phyloP scores from a whole-genome alignment of 2,797 vertebrate genomes.

The Rhabdophis nuchalis region DNA sequence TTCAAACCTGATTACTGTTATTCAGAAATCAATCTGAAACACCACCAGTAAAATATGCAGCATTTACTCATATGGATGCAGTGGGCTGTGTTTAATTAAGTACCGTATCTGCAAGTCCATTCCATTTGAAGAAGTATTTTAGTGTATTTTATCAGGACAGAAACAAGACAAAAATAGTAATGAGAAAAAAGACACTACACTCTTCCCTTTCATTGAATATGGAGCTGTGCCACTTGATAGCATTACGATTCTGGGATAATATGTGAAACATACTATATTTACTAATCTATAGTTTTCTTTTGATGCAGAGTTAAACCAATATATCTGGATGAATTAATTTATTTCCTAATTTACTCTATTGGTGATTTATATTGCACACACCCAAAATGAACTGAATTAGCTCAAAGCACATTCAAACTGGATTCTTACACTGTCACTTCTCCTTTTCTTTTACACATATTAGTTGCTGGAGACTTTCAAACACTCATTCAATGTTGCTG shows the following conservation, averaged over 20 bases:
- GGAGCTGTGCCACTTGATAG: background rate
- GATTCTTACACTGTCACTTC: background rate
- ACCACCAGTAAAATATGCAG: background rate
- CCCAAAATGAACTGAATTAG: background rate
- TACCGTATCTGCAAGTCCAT: background rate
- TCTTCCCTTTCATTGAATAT: background rate
- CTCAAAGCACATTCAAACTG: background rate
- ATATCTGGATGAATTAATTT: background rate
- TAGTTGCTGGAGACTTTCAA: slow-evolving; percentile 5
- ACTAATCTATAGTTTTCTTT: background rate
- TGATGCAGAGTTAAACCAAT: background rate
- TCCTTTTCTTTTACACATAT: slow-evolving; percentile 2
- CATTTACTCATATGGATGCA: background rate
- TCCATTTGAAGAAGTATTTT: background rate
- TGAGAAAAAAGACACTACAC: background rate
- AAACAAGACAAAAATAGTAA: background rate
- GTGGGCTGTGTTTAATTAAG: background rate
- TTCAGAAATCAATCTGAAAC: background rate
- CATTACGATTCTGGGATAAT: background rate
- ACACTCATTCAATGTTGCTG: background rate
- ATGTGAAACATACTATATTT: background rate
- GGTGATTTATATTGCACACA: background rate
- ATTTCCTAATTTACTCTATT: background rate
- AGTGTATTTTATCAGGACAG: background rate
- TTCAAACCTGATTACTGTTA: background rate